These are phyloP conservation scores for Calliopsis andreniformis DNA, from an alignment of 1,140 invertebrate genomes.

Conservation along the genomic window DNA sequence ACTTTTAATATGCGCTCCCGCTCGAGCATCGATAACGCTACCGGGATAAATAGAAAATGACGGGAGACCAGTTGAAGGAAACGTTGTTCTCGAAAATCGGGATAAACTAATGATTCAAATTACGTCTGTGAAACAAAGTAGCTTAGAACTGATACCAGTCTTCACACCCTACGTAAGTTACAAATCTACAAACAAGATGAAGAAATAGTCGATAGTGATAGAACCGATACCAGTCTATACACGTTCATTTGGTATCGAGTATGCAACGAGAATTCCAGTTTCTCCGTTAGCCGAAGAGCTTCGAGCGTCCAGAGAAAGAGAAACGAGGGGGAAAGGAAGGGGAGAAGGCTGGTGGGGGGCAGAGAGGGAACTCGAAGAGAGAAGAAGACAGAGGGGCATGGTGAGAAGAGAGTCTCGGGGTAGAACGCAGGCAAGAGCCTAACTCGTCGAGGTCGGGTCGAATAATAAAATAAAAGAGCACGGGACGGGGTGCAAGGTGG, in stretches of 20 bases:
- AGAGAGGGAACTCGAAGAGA: no score
- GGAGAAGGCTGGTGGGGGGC: constrained; percentile 13
- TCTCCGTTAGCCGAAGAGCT: constrained; percentile 61
- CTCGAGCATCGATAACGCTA: constrained; percentile 36
- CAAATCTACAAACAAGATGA: constrained; percentile 20
- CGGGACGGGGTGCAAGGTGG: constrained; percentile 69
- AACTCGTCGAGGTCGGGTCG: constrained; percentile 70
- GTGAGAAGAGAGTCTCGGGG: not conserved
- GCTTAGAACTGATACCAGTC: no score
- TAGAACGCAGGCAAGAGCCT: constrained; percentile 56
- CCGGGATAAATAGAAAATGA: constrained; percentile 49
- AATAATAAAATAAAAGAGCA: constrained; percentile 71
- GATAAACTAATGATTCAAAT: constrained; percentile 53
- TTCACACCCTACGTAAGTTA: no score
- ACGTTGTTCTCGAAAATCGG: constrained; percentile 9
- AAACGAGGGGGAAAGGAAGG: constrained; percentile 1
- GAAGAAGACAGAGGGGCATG: not conserved
- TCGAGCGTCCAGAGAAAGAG: constrained; percentile 16
- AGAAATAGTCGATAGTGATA: constrained; percentile 5
- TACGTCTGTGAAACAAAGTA: no score
- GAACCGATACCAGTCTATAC: no score
- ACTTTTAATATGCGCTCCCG: constrained; percentile 51
- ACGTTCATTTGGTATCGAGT: constrained; percentile 34
- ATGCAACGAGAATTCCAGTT: constrained; percentile 64
- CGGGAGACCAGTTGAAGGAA: not conserved